These are phyloP conservation scores for Andrena hattorfiana DNA, from an alignment of 2,888 invertebrate species.

Conservation along the genomic window DNA sequence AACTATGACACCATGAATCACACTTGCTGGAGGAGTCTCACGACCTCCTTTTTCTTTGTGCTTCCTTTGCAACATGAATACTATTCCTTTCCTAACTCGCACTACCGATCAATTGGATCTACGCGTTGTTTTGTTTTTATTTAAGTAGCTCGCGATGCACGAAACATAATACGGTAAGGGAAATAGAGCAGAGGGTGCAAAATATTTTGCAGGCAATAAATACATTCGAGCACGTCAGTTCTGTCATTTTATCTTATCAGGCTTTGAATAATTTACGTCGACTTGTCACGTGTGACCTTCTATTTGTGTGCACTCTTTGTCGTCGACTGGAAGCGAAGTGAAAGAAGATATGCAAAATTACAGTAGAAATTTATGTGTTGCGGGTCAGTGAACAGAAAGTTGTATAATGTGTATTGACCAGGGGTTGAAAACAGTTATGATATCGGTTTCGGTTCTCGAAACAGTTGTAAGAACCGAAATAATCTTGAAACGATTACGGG, in stretches of 20 bases:
- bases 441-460: too few species aligned
- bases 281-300: constrained; percentile 32
- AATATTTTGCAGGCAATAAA: constrained; percentile 9
- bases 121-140: background rate
- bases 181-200: background rate
- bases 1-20: constrained; percentile 8
- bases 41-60: background rate
- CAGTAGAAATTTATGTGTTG: background rate
- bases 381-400: background rate
- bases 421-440: too few species aligned
- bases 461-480: too few species aligned
- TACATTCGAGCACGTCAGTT: background rate
- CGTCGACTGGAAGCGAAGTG: background rate
- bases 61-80: too few species aligned
- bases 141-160: background rate
- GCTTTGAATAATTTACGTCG: constrained; percentile 38
- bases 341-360: constrained; percentile 8
- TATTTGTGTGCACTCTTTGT: constrained; percentile 18
- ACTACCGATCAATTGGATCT: too few species aligned
- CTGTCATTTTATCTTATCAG: constrained; percentile 47
- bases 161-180: background rate
- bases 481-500: too few species aligned
- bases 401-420: too few species aligned
- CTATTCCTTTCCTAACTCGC: too few species aligned
- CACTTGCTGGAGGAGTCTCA: constrained; percentile 1